phyloP scores from a whole-genome alignment of 2,888 invertebrate genomes.

The Aleiodes alternator region DNA sequence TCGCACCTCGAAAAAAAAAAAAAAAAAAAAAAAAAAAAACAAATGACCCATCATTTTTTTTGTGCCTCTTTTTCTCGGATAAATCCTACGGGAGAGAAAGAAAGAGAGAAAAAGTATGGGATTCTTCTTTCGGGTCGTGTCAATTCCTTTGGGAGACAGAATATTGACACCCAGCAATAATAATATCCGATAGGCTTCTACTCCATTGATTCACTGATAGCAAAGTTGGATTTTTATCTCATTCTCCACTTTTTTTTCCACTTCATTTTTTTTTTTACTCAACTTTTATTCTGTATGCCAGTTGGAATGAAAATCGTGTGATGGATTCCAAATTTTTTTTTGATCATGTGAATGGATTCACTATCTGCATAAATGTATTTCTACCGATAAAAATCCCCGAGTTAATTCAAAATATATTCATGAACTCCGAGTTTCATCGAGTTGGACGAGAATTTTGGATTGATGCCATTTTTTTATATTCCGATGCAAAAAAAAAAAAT shows the following conservation, averaged over 20 bases:
- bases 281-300: neutral
- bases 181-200: constrained; percentile 44
- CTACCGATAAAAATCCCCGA: too few species aligned
- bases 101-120: constrained; percentile 11
- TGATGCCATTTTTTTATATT: too few species aligned
- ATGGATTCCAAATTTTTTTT: neutral
- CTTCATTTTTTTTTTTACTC: neutral
- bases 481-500: too few species aligned
- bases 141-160: constrained; percentile 45
- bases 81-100: constrained; percentile 33
- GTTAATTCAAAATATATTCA: too few species aligned
- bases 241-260: constrained; percentile 8
- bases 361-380: too few species aligned
- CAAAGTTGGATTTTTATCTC: constrained; percentile 18
- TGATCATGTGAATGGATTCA: too few species aligned
- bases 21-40: neutral
- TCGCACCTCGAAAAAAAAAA: constrained; percentile 28
- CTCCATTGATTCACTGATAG: constrained; percentile 35
- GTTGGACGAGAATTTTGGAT: too few species aligned
- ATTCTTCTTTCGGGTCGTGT: constrained; percentile 31
- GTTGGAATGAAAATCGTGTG: constrained; percentile 2
- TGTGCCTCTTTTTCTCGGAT: constrained; percentile 8
- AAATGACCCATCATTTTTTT: constrained; percentile 16
- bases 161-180: constrained; percentile 55
- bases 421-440: too few species aligned